Conservation (phyloP, 1,140 invertebrate species). For the Cotesia glomerata region DNA sequence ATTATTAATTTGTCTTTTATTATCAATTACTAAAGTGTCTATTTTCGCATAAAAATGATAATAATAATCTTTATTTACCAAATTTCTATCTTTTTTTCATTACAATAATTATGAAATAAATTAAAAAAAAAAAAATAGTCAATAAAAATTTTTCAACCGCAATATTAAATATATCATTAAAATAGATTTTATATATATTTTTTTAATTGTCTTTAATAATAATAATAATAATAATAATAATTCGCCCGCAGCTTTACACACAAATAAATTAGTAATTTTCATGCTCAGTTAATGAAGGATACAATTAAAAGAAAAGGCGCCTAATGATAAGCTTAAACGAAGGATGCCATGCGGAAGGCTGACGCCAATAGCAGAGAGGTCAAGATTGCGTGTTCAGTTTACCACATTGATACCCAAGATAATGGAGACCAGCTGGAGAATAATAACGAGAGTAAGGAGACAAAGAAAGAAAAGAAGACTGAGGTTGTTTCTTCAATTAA, state of each 20-base stretch:
- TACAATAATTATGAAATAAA: too few relatives aligned
- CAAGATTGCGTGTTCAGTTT: constrained; percentile 41
- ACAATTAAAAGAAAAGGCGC: background rate
- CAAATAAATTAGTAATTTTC: background rate
- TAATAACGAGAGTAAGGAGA: constrained; percentile 29
- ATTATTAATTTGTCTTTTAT: background rate
- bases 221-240: background rate
- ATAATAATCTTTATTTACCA: too few relatives aligned
- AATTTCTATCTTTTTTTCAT: too few relatives aligned
- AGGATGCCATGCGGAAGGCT: constrained; percentile 53
- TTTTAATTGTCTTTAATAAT: too few relatives aligned
- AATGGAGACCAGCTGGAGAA: constrained; percentile 27
- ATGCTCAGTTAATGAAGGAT: background rate
- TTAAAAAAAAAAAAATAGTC: too few relatives aligned
- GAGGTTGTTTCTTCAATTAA: background rate
- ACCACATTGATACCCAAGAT: constrained; percentile 49
- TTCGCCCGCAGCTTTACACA: background rate
- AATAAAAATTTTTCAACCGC: too few relatives aligned
- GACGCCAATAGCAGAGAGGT: constrained; percentile 26
- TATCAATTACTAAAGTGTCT: too few relatives aligned
- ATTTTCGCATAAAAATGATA: background rate
- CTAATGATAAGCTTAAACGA: constrained; percentile 30
- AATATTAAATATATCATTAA: too few relatives aligned
- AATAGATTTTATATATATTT: too few relatives aligned
- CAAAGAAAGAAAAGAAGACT: constrained; percentile 19